phyloP scores from a whole-genome alignment of 2,888 invertebrate species.

The Epinotia ramella region DNA sequence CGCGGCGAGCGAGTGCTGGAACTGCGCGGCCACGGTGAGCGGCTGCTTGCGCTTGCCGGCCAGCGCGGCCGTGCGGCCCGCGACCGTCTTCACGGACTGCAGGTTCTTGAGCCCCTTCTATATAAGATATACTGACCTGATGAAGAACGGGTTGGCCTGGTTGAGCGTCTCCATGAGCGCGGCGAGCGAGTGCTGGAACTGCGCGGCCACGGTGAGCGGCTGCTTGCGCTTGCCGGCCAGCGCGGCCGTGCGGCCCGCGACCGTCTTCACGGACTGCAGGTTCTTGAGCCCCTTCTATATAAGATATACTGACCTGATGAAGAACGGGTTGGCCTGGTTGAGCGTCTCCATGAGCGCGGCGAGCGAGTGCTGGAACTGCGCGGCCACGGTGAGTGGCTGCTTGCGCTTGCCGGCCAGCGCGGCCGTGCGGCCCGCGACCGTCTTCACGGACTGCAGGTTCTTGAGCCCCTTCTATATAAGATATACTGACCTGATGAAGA shows the following conservation, averaged over 20 bases:
- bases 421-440: slow-evolving; percentile 91
- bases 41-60: slow-evolving; percentile 92
- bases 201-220: slow-evolving; percentile 96
- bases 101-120: slow-evolving; percentile 83
- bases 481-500: slow-evolving; percentile 87
- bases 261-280: slow-evolving; percentile 95
- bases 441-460: slow-evolving; percentile 96
- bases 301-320: slow-evolving; percentile 84
- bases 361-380: slow-evolving; percentile 97
- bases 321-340: slow-evolving; percentile 89
- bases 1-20: slow-evolving; percentile 95
- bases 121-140: slow-evolving; percentile 64
- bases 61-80: slow-evolving; percentile 89
- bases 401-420: slow-evolving; percentile 89
- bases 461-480: slow-evolving; percentile 95
- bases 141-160: slow-evolving; percentile 87
- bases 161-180: slow-evolving; percentile 97
- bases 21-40: slow-evolving; percentile 97
- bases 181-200: slow-evolving; percentile 96
- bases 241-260: slow-evolving; percentile 91
- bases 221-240: slow-evolving; percentile 90
- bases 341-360: slow-evolving; percentile 97
- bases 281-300: slow-evolving; percentile 95
- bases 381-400: slow-evolving; percentile 96
- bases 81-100: slow-evolving; percentile 96